phyloP scores from a whole-genome alignment of 2,113 vertebrate species.

The Chroicocephalus ridibundus region DNA sequence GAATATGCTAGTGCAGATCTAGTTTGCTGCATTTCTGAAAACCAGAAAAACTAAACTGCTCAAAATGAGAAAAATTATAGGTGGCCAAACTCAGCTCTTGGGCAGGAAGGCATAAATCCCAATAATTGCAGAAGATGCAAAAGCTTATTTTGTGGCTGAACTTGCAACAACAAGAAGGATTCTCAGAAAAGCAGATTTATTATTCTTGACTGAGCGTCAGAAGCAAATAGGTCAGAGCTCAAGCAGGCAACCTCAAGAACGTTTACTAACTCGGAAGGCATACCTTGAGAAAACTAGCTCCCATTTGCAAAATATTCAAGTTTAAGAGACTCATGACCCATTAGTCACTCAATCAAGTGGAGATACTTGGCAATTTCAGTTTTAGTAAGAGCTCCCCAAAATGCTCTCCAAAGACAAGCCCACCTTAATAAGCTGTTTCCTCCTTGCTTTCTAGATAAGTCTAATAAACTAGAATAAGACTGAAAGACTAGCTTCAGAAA shows the following conservation, averaged over 20 bases:
- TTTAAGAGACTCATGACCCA: not conserved
- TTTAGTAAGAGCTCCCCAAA: not conserved
- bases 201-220: constrained; percentile 18
- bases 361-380: not conserved
- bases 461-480: not conserved
- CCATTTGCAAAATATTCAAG: not conserved
- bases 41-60: constrained; percentile 46
- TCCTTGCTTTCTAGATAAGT: not conserved
- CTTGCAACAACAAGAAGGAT: constrained; percentile 49
- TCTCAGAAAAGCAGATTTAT: constrained; percentile 52
- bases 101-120: constrained; percentile 57
- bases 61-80: constrained; percentile 49
- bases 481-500: constrained; percentile 43
- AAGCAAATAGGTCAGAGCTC: constrained; percentile 40
- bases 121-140: constrained; percentile 38
- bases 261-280: not conserved
- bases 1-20: constrained; percentile 15
- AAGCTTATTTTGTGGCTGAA: constrained; percentile 48
- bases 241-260: constrained; percentile 47
- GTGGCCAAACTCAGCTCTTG: constrained; percentile 32
- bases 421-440: not conserved
- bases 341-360: not conserved
- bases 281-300: constrained; percentile 11
- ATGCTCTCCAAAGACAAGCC: not conserved
- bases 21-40: constrained; percentile 49